These are phyloP conservation scores for Lasioglossum calceatum DNA, from an alignment of 2,888 invertebrate species.

Conservation along the genomic window DNA sequence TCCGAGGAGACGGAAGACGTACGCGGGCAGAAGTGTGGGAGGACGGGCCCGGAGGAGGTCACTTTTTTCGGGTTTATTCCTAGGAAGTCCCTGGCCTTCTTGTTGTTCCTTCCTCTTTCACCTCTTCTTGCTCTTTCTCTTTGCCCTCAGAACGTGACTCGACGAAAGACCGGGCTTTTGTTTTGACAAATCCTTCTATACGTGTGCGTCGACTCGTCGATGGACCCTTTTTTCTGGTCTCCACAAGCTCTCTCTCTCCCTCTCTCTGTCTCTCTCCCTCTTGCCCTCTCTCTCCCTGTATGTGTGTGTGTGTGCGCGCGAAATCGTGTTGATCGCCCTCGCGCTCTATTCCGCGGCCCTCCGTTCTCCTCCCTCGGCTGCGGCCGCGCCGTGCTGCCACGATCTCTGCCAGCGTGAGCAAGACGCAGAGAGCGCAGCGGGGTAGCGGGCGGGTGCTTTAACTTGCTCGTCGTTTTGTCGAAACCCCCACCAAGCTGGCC, in stretches of 20 bases:
- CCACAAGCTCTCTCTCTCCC: background rate
- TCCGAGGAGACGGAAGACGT: conserved; percentile 57
- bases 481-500: conserved; percentile 69
- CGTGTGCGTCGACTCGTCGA: conserved; percentile 69
- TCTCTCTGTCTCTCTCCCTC: too few species aligned
- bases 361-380: background rate
- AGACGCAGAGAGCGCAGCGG: conserved; percentile 18
- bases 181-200: conserved; percentile 81
- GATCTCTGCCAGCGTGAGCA: conserved; percentile 26
- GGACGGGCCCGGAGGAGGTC: conserved; percentile 60
- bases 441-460: conserved; percentile 57
- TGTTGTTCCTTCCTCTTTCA: conserved; percentile 28
- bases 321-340: conserved; percentile 48
- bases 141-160: conserved; percentile 79
- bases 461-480: conserved; percentile 74
- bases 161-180: conserved; percentile 79
- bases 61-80: conserved; percentile 65
- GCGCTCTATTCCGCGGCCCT: conserved; percentile 1
- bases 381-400: background rate
- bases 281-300: too few species aligned
- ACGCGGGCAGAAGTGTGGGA: conserved; percentile 53
- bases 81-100: conserved; percentile 46
- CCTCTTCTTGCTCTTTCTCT: conserved; percentile 41
- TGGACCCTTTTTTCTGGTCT: conserved; percentile 63
- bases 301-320: conserved; percentile 35